These are phyloP conservation scores for Tiliacea citrago DNA, from an alignment of 2,888 invertebrate species.

Conservation along the genomic window DNA sequence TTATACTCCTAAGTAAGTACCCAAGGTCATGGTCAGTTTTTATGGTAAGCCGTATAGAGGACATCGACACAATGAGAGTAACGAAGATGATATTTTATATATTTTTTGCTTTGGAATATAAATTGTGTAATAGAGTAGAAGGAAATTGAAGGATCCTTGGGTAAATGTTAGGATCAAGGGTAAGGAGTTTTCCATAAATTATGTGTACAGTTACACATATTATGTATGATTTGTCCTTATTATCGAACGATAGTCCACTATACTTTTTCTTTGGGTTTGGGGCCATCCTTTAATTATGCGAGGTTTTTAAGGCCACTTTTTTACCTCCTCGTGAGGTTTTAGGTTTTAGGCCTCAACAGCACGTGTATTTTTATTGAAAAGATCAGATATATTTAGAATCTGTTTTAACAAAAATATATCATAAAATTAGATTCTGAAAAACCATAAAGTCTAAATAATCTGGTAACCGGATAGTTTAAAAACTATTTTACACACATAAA, in stretches of 20 bases:
- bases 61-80: conserved; percentile 32
- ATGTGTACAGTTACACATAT: not conserved
- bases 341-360: too few relatives aligned
- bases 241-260: not conserved
- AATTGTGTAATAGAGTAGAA: conserved; percentile 45
- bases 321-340: too few relatives aligned
- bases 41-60: conserved; percentile 23
- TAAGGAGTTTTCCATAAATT: conserved; percentile 27
- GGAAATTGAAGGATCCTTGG: conserved; percentile 12
- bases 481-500: too few relatives aligned
- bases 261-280: too few relatives aligned
- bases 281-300: too few relatives aligned
- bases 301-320: too few relatives aligned
- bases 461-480: too few relatives aligned
- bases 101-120: conserved; percentile 23
- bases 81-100: conserved; percentile 3
- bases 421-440: too few relatives aligned
- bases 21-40: conserved; percentile 51
- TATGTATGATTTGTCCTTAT: not conserved
- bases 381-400: too few relatives aligned
- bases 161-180: conserved; percentile 35
- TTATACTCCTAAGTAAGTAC: conserved; percentile 11
- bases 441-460: too few relatives aligned
- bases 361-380: too few relatives aligned
- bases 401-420: too few relatives aligned